A percentile compares a stretch with the other conserved stretches of the same genome.
phyloP scores from a whole-genome alignment of 2,113 vertebrate genomes.

The Nannospalax galili region DNA sequence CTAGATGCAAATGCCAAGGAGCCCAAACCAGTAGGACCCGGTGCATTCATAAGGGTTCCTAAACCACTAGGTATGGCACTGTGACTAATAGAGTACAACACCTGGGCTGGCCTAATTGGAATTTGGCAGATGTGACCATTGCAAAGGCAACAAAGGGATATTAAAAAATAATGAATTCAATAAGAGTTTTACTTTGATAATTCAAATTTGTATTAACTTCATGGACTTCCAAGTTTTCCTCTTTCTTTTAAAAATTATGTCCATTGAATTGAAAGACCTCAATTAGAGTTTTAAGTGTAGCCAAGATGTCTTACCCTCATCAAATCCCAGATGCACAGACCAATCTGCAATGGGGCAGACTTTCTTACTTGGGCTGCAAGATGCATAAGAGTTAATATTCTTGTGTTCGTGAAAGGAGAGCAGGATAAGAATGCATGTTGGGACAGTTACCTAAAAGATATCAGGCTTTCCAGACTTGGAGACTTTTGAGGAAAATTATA shows the following conservation, averaged over 20 bases:
- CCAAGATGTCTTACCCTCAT: neutral
- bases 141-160: neutral
- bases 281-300: neutral
- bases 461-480: neutral
- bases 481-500: neutral
- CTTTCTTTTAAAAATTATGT: slow-evolving; percentile 13
- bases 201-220: slow-evolving; percentile 32
- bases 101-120: slow-evolving; percentile 37
- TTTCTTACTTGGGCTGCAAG: neutral
- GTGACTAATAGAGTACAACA: neutral
- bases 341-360: neutral
- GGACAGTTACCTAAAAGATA: neutral
- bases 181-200: slow-evolving; percentile 58
- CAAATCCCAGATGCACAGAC: neutral
- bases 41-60: neutral
- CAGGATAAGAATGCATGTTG: neutral
- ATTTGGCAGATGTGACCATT: slow-evolving; percentile 18
- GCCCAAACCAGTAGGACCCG: neutral
- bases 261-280: neutral
- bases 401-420: neutral
- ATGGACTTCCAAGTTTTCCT: neutral
- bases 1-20: neutral
- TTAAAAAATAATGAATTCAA: slow-evolving; percentile 59
- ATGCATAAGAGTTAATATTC: neutral
- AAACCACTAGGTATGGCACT: neutral